Conservation (phyloP, 2,797 vertebrate genomes). For the Atherinosoma microstoma region DNA sequence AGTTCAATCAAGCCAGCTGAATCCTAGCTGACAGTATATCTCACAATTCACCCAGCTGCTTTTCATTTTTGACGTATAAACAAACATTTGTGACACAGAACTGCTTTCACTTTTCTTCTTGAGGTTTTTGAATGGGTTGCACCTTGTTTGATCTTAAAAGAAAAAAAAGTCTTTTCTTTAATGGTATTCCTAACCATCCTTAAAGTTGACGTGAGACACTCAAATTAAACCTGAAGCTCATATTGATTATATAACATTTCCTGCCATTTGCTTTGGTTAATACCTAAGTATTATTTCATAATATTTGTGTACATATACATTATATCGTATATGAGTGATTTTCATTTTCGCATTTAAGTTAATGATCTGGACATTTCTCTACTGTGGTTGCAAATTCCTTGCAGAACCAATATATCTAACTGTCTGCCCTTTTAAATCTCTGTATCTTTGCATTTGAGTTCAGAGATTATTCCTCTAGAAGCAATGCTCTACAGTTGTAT, state of each 20-base stretch:
- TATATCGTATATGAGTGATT: background rate
- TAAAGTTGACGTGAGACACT: too few species aligned
- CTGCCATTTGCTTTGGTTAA: too few species aligned
- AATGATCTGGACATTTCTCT: background rate
- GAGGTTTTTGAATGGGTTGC: too few species aligned
- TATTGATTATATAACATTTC: too few species aligned
- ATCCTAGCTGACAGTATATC: background rate
- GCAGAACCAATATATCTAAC: background rate
- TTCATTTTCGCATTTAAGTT: background rate
- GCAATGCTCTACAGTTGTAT: background rate
- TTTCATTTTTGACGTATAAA: background rate
- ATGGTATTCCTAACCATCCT: too few species aligned
- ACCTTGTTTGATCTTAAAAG: too few species aligned
- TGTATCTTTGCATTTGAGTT: slow-evolving; percentile 14
- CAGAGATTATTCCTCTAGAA: slow-evolving; percentile 19
- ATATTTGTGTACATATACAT: background rate
- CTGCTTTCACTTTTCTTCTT: background rate
- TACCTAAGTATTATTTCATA: too few species aligned
- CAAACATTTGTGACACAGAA: background rate
- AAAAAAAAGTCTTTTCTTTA: too few species aligned
- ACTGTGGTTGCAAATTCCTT: background rate
- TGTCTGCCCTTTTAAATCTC: background rate
- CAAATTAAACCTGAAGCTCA: too few species aligned
- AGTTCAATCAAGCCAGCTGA: background rate
- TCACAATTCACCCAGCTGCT: slow-evolving; percentile 1